Evolutionary conservation across 2,888 invertebrate species (phyloP).

Genomic region (Platycheirus albimanus): DNA sequence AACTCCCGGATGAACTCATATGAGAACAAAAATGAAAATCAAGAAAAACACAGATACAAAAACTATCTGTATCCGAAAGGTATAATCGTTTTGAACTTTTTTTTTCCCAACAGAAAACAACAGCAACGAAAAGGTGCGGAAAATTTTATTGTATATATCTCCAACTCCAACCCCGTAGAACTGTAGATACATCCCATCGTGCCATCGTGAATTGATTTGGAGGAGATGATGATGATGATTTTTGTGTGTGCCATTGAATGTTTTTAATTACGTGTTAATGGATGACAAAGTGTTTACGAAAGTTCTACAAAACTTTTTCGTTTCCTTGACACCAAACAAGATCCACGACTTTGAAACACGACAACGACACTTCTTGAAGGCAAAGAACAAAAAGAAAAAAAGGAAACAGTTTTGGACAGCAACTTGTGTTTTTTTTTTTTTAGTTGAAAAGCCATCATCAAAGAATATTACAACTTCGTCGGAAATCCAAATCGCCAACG

Average conservation of each 20-base stretch:
- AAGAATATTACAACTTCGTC: constrained; percentile 28
- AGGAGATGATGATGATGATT: constrained; percentile 36
- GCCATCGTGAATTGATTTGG: background rate
- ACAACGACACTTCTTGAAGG: constrained; percentile 25
- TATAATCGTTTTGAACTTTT: constrained; percentile 53
- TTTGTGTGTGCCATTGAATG: constrained; percentile 62
- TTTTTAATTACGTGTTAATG: constrained; percentile 68
- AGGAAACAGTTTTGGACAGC: constrained; percentile 19
- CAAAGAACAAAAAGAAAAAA: too few relatives aligned
- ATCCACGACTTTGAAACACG: too few relatives aligned
- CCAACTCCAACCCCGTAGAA: background rate
- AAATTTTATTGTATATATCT: constrained; percentile 6
- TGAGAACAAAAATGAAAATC: constrained; percentile 34
- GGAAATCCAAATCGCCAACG: constrained; percentile 51
- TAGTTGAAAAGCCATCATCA: constrained; percentile 30
- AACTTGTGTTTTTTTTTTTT: constrained; percentile 36
- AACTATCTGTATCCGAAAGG: constrained; percentile 30
- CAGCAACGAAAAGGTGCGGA: constrained; percentile 34
- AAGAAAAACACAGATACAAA: constrained; percentile 41
- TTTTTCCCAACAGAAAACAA: constrained; percentile 7
- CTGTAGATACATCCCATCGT: too few relatives aligned
- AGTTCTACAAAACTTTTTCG: constrained; percentile 37
- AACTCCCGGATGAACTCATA: constrained; percentile 7
- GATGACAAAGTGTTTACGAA: constrained; percentile 38
- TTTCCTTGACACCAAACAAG: background rate